Evolutionary conservation across 1,140 invertebrate species (phyloP).

Genomic region (Zaprionus vittiger): DNA sequence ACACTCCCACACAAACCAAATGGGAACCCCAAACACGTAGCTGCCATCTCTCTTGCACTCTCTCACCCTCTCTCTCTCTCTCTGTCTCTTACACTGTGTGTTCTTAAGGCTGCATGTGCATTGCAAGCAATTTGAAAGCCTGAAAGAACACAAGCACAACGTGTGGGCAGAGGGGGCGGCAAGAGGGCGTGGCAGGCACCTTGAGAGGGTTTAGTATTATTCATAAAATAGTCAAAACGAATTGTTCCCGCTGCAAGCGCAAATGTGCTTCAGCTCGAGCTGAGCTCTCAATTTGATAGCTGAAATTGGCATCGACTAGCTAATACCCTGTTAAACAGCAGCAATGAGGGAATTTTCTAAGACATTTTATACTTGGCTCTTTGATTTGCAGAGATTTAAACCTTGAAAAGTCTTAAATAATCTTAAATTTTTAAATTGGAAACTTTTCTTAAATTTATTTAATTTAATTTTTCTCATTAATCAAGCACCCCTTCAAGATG

Average conservation of each 20-base stretch:
- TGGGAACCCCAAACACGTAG: neutral
- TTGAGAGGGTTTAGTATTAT: neutral
- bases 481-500: neutral
- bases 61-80: neutral
- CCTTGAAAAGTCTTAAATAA: neutral
- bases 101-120: slow-evolving; percentile 14
- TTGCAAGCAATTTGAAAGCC: slow-evolving; percentile 43
- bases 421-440: neutral
- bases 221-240: slow-evolving; percentile 8
- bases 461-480: neutral
- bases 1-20: no score
- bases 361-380: no score
- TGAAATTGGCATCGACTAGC: neutral
- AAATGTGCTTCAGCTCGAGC: neutral
- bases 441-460: no score
- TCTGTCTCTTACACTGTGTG: slow-evolving; percentile 17
- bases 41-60: neutral
- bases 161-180: neutral
- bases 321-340: neutral
- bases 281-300: neutral
- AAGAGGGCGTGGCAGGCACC: neutral
- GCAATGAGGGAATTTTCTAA: no score
- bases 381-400: neutral
- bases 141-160: neutral
- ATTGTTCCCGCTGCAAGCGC: neutral